phyloP scores from a whole-genome alignment of 2,113 vertebrate genomes.

The Psophia crepitans region DNA sequence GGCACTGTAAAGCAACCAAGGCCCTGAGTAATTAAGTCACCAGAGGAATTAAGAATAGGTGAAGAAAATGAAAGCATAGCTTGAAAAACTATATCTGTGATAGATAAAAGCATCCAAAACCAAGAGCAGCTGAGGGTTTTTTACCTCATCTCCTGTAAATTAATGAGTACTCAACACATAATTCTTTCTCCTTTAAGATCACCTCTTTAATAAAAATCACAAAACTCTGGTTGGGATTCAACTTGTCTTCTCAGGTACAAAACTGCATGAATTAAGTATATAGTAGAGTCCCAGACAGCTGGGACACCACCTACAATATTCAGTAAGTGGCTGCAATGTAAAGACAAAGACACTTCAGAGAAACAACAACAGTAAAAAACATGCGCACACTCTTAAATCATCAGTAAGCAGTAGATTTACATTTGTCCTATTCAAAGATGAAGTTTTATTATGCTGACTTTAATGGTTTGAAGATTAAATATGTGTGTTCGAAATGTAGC shows the following conservation, averaged over 20 bases:
- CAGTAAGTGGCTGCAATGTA: neutral
- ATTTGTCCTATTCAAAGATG: neutral
- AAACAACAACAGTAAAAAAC: neutral
- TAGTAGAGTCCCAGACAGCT: neutral
- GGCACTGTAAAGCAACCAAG: neutral
- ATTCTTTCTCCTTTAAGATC: neutral
- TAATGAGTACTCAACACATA: neutral
- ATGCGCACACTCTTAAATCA: neutral
- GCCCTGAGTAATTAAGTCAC: neutral
- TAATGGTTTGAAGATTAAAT: neutral
- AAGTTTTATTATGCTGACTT: neutral
- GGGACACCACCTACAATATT: neutral
- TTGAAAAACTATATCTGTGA: neutral
- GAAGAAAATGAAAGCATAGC: neutral
- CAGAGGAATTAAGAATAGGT: neutral
- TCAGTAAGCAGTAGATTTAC: neutral
- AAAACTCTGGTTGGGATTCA: neutral
- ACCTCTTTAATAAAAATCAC: neutral
- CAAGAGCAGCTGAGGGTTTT: neutral
- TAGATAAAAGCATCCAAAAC: neutral
- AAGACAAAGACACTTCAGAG: neutral
- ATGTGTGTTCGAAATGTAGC: neutral
- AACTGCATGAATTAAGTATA: neutral
- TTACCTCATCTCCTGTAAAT: neutral
- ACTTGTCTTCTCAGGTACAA: neutral